Base-by-base conservation (phyloP, 2,797 vertebrate genomes). In the Harpagifer antarcticus region DNA sequence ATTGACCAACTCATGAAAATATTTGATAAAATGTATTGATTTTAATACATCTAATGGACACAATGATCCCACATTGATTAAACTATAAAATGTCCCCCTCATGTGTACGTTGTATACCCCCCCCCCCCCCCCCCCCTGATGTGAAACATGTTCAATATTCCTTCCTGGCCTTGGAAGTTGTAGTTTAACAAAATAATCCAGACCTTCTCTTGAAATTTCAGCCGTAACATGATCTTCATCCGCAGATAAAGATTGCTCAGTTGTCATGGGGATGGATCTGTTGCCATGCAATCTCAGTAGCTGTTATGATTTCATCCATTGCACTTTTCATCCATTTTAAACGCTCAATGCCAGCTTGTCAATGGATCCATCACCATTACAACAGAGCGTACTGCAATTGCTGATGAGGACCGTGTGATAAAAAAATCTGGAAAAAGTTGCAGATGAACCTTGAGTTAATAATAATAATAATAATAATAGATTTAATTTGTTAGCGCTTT, bases 361-460 rank as follows among this genome's bases (percentile, higher is more conserved):
- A 27, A 48, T 49, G 43, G 33, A 55, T 19, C 19, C 13, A 42
- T 62, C 31, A 14, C 43, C 14, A 48, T 31, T 12, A 44, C 17
- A 55, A 5, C 0, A 0, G 43, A 19, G 20, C 1, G 0, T 27
- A 15, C n/a, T 59, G 1, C 3, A 23, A 19, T 48, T 4, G 0
- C 40, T 43, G 54, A 37, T 55, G 19, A 48, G 31, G 57, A 68
- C 33, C 20, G 19, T 23, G 23, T 63, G 37, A 62, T 20, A 27
- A 9, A 23, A 20, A 59, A 19, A 56, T 17, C 14, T 2, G 2
- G 11, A 37, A 55, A 65, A 65, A 5, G 15, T n/a, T 9, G 10
- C n/a, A 9, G 40, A 49, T 27, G 4, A 27, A 27, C 27, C 27
- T 27, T 27, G 27, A 27, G 27, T 27, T n/a, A n/a, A n/a, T n/a